A percentile compares a stretch with the other conserved stretches of the same genome.
These are phyloP conservation scores for Esperia sulphurella DNA, from an alignment of 2,888 invertebrate species.

Conservation along the genomic window DNA sequence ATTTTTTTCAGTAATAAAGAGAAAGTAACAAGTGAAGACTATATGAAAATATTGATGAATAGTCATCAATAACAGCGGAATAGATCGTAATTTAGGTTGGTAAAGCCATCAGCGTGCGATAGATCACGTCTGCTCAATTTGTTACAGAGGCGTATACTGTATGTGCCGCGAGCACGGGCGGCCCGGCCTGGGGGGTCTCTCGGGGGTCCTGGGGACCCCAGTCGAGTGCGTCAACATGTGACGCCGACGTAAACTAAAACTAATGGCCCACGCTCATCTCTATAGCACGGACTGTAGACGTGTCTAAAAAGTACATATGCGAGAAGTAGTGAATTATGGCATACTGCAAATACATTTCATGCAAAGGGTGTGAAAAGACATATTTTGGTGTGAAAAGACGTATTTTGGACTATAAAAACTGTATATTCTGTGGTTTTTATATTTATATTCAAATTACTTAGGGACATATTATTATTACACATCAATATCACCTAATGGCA, in stretches of 20 bases:
- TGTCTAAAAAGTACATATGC: too few relatives aligned
- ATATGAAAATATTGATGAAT: conserved; percentile 1
- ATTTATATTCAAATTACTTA: too few relatives aligned
- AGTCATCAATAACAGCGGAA: conserved; percentile 5
- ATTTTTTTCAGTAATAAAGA: neutral
- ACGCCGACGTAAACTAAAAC: conserved; percentile 20
- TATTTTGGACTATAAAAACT: too few relatives aligned
- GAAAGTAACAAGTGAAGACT: neutral
- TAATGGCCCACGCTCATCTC: conserved; percentile 16
- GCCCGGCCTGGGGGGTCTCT: neutral
- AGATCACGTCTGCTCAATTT: conserved; percentile 23
- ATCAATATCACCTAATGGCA: too few relatives aligned
- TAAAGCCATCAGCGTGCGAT: conserved; percentile 8
- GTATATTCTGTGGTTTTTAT: too few relatives aligned
- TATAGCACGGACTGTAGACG: too few relatives aligned
- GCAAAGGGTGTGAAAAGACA: too few relatives aligned
- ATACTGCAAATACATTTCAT: too few relatives aligned
- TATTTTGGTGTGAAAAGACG: too few relatives aligned
- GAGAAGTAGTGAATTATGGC: too few relatives aligned
- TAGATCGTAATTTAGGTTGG: conserved; percentile 9
- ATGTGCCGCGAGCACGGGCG: neutral
- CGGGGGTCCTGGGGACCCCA: neutral
- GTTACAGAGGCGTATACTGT: conserved; percentile 13
- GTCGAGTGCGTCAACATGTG: conserved; percentile 4
- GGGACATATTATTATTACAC: too few relatives aligned